Percentiles rank a stretch among this genome's conserved stretches.
phyloP scores from a whole-genome alignment of 1,140 invertebrate species.

The Cyphomyrmex costatus region DNA sequence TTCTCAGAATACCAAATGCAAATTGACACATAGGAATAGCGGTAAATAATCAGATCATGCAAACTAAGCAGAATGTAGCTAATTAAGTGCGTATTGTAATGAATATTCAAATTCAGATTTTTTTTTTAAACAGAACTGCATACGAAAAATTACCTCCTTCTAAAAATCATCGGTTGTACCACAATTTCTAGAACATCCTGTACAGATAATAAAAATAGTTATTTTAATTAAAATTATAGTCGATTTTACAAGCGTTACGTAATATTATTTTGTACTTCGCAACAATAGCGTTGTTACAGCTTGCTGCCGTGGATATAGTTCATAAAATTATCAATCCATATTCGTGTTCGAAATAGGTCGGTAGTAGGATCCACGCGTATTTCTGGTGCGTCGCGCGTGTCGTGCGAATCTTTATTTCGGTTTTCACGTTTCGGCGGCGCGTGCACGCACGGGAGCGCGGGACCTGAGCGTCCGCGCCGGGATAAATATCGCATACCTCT shows the following conservation, averaged over 20 bases:
- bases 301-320: neutral
- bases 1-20: no score
- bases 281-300: neutral
- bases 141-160: no score
- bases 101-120: no score
- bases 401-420: slow-evolving; percentile 75
- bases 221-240: slow-evolving; percentile 16
- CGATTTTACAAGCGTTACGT: neutral
- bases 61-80: no score
- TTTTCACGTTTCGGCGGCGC: slow-evolving; percentile 76
- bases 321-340: neutral
- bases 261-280: neutral
- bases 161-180: no score
- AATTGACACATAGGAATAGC: no score
- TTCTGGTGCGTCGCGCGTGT: slow-evolving; percentile 72
- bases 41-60: no score
- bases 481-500: slow-evolving; percentile 75
- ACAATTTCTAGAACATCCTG: no score
- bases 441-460: slow-evolving; percentile 29
- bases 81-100: no score
- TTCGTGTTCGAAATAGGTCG: neutral
- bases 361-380: slow-evolving; percentile 68
- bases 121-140: no score
- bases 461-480: slow-evolving; percentile 47
- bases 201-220: neutral